phyloP scores from a whole-genome alignment of 1,140 invertebrate genomes.

The Trichogramma pretiosum region DNA sequence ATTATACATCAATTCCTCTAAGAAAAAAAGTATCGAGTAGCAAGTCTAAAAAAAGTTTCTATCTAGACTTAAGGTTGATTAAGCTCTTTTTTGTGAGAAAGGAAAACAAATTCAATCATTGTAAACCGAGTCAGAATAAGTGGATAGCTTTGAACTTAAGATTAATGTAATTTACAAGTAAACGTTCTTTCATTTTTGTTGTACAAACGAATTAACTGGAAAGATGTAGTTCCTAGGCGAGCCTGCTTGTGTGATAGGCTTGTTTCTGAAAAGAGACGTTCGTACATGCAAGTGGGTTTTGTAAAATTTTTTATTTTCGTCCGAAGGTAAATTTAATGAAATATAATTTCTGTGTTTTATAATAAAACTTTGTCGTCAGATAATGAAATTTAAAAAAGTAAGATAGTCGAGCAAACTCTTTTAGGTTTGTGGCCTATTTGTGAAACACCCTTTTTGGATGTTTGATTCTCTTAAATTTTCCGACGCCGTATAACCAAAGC shows the following conservation, averaged over 20 bases:
- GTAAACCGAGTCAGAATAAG: no score
- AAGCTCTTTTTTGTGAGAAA: no score
- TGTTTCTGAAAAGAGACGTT: constrained; percentile 28
- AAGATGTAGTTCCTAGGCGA: constrained; percentile 39
- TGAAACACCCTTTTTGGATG: no score
- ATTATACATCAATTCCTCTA: no score
- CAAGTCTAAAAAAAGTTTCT: neutral
- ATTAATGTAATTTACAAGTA: constrained; percentile 20
- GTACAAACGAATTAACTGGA: constrained; percentile 23
- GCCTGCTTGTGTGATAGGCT: constrained; percentile 40
- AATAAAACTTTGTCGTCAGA: neutral
- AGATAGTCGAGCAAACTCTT: no score
- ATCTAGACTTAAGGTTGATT: no score
- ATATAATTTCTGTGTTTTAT: constrained; percentile 12
- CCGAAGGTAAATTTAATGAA: no score
- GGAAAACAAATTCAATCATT: no score
- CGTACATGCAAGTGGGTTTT: constrained; percentile 37
- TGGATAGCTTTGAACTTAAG: neutral
- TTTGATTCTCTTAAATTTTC: no score
- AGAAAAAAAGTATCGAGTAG: neutral
- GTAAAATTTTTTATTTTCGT: constrained; percentile 10
- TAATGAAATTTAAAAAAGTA: no score
- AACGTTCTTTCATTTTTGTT: constrained; percentile 19
- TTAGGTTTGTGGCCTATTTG: no score
- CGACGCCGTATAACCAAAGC: no score